Evolutionary conservation across 1,140 invertebrate genomes (phyloP).

Genomic region (Saxidomus purpurata): DNA sequence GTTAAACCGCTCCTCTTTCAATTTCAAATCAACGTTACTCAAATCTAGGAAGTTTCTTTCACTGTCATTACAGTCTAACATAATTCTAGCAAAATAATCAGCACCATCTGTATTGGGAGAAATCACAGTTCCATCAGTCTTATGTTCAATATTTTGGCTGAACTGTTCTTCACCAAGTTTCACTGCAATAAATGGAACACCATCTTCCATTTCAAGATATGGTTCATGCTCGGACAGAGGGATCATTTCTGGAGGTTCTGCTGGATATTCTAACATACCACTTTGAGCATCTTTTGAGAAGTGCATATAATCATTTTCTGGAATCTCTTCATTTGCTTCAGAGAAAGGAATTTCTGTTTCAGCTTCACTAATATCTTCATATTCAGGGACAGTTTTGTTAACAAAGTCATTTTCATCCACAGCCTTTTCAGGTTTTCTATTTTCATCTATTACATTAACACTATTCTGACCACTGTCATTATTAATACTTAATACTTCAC

Average conservation of each 20-base stretch:
- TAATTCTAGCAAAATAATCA: background rate
- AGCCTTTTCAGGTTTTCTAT: background rate
- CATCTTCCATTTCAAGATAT: background rate
- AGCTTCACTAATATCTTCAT: background rate
- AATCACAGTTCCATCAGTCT: background rate
- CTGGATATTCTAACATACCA: background rate
- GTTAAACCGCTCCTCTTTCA: background rate
- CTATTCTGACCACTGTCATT: slow-evolving; percentile 71
- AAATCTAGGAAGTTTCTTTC: background rate
- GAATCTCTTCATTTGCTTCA: no score
- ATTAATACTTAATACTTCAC: slow-evolving; percentile 47
- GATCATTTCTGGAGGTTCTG: background rate
- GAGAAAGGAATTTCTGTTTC: background rate
- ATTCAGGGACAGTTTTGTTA: background rate
- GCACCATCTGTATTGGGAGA: background rate
- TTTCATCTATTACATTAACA: background rate
- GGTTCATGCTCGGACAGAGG: background rate
- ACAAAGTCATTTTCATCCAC: background rate
- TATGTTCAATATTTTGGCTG: background rate
- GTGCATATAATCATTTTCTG: no score
- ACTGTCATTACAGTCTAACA: background rate
- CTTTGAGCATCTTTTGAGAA: background rate
- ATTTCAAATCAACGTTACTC: background rate
- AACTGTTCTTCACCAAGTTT: background rate
- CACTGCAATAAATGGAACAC: background rate